phyloP scores from a whole-genome alignment of 35 echinoderm and acorn worm genomes.

The Heliocidaris erythrogramma region DNA sequence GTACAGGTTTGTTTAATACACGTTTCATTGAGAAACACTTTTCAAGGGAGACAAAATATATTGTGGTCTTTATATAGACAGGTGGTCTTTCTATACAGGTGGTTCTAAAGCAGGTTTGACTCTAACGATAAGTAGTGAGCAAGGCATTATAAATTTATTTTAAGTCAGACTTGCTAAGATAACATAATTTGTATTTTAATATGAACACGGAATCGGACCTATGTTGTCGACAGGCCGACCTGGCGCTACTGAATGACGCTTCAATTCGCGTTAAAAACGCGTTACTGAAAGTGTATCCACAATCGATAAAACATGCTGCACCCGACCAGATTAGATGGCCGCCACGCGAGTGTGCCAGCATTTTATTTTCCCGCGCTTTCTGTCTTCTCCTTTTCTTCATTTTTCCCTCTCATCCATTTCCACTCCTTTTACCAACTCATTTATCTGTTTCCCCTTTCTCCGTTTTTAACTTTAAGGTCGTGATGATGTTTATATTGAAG shows the following conservation, averaged over 20 bases:
- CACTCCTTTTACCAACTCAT: not conserved
- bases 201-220: not conserved
- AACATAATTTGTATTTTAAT: not conserved
- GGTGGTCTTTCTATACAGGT: too few relatives aligned
- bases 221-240: not conserved
- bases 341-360: conserved; percentile 23
- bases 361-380: conserved; percentile 6
- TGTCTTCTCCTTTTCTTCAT: not conserved
- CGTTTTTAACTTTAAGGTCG: not conserved
- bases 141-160: too few relatives aligned
- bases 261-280: conserved; percentile 49
- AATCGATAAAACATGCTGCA: conserved; percentile 38
- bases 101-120: too few relatives aligned
- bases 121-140: too few relatives aligned
- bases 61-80: too few relatives aligned
- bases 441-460: not conserved
- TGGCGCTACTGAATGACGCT: conserved; percentile 15
- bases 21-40: too few relatives aligned
- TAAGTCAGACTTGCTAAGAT: not conserved
- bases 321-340: conserved; percentile 10
- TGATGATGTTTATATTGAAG: conserved; percentile 38
- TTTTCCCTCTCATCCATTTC: not conserved
- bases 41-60: too few relatives aligned
- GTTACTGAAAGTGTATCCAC: conserved; percentile 48
- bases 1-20: too few relatives aligned